Evolutionary conservation across 2,113 vertebrate species (phyloP).

Genomic region (Sterrhoptilus dennistouni): DNA sequence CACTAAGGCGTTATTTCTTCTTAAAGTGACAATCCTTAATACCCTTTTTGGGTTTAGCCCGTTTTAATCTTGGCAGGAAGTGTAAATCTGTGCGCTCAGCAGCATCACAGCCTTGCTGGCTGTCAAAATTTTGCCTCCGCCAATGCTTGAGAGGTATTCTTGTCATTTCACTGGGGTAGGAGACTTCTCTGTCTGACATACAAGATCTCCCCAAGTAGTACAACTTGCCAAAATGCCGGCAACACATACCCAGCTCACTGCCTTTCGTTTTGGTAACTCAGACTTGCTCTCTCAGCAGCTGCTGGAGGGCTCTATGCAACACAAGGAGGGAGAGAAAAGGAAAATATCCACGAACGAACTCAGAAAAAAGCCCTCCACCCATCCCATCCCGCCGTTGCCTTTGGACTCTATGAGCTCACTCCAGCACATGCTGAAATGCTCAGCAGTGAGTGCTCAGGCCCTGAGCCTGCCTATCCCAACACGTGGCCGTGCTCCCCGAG

Average conservation of each 20-base stretch:
- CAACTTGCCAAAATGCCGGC: slow-evolving; percentile 53
- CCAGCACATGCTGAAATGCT: background rate
- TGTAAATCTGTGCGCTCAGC: slow-evolving; percentile 73
- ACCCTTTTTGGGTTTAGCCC: slow-evolving; percentile 77
- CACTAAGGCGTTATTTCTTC: slow-evolving; percentile 54
- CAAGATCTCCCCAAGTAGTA: slow-evolving; percentile 46
- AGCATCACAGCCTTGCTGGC: slow-evolving; percentile 73
- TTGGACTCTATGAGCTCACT: background rate
- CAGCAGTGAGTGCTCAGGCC: background rate
- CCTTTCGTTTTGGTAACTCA: slow-evolving; percentile 36
- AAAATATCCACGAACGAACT: background rate
- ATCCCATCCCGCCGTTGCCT: background rate
- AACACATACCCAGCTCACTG: slow-evolving; percentile 12
- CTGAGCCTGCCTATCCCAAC: background rate
- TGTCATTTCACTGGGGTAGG: slow-evolving; percentile 71
- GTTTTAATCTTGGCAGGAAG: slow-evolving; percentile 79
- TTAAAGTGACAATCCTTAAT: slow-evolving; percentile 76
- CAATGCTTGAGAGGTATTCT: slow-evolving; percentile 73
- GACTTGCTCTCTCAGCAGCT: background rate
- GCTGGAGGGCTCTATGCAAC: background rate
- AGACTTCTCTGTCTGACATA: slow-evolving; percentile 71
- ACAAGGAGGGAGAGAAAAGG: background rate
- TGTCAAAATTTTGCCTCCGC: slow-evolving; percentile 75
- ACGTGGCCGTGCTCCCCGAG: slow-evolving; percentile 33
- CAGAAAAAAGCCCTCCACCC: background rate